Conservation (phyloP, 2,888 invertebrate species). For the Pomacea canaliculata region DNA sequence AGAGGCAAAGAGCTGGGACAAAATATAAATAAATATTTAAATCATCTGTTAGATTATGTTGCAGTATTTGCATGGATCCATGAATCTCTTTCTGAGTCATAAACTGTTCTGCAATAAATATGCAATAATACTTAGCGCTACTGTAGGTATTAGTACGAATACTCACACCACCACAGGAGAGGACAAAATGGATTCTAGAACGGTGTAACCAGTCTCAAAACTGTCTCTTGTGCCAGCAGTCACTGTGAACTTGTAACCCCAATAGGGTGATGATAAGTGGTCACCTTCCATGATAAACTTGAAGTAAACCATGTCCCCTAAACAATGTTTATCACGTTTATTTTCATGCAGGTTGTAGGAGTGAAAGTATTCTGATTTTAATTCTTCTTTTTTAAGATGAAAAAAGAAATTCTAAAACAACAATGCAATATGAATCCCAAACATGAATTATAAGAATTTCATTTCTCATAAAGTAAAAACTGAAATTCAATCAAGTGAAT, state of each 20-base stretch:
- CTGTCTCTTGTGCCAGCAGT: conserved; percentile 63
- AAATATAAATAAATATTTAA: background rate
- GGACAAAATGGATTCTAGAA: conserved; percentile 58
- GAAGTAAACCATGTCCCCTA: conserved; percentile 63
- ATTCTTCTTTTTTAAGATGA: too few species aligned
- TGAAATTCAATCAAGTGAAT: too few species aligned
- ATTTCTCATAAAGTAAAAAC: too few species aligned
- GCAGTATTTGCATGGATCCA: background rate
- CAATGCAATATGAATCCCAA: background rate
- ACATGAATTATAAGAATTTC: too few species aligned
- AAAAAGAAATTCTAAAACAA: background rate
- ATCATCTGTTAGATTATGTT: background rate
- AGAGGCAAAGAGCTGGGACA: conserved; percentile 54
- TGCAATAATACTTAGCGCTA: too few species aligned
- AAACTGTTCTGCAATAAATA: background rate
- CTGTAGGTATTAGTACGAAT: background rate
- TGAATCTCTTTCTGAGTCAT: background rate
- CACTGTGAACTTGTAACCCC: conserved; percentile 65
- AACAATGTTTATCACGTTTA: conserved; percentile 6
- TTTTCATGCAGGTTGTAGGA: background rate
- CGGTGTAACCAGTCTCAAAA: conserved; percentile 67
- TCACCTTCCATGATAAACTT: conserved; percentile 50
- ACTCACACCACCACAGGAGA: conserved; percentile 56
- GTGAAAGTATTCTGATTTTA: background rate
- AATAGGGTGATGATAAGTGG: conserved; percentile 40